Conservation (phyloP, 2,797 vertebrate species). For the Danio tinwini region DNA sequence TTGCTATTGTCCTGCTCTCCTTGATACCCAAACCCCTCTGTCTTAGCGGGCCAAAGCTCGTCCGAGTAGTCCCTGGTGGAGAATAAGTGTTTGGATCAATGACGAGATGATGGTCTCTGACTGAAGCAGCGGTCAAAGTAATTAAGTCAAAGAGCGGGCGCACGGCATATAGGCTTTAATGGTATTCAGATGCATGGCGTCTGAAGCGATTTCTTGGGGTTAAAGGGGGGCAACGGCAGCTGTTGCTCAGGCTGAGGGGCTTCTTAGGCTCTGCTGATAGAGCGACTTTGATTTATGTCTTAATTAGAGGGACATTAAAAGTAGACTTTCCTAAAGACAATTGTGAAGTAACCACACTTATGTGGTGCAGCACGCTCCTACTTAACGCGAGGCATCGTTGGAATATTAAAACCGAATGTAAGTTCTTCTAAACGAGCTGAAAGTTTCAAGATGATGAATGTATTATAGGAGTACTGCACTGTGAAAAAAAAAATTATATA, state of each 20-base stretch:
- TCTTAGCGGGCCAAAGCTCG: constrained; percentile 59
- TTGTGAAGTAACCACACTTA: constrained; percentile 67
- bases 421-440: constrained; percentile 42
- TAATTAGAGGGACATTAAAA: constrained; percentile 83
- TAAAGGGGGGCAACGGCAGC: constrained; percentile 78
- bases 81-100: constrained; percentile 77
- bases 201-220: constrained; percentile 82
- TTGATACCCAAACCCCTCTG: constrained; percentile 75
- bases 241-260: constrained; percentile 74
- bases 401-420: constrained; percentile 69
- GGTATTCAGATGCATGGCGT: constrained; percentile 83
- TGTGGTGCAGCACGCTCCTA: constrained; percentile 67
- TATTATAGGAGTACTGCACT: too few species aligned
- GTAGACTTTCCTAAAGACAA: constrained; percentile 72
- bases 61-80: constrained; percentile 73
- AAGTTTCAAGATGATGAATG: constrained; percentile 25
- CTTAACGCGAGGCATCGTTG: constrained; percentile 57
- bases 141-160: constrained; percentile 69
- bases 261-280: constrained; percentile 75
- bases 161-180: constrained; percentile 78
- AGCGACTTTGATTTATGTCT: constrained; percentile 80
- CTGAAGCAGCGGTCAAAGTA: constrained; percentile 71
- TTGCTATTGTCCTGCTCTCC: constrained; percentile 82
- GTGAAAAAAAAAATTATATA: too few species aligned
- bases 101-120: constrained; percentile 65